Conservation (phyloP, 2,113 vertebrate species). For the Carassius auratus region DNA sequence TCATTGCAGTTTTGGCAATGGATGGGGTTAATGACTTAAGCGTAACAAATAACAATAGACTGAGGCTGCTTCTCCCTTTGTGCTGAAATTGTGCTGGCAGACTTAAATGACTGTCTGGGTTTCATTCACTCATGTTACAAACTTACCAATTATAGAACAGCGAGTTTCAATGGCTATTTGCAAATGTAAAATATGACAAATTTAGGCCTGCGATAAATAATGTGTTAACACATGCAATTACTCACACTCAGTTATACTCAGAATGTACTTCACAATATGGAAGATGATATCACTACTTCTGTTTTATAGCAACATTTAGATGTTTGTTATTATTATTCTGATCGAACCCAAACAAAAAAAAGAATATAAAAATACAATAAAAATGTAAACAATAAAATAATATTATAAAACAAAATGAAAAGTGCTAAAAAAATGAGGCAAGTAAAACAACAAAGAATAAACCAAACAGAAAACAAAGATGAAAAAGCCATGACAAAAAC, state of each 20-base stretch:
- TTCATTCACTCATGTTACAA: background rate
- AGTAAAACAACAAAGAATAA: too few species aligned
- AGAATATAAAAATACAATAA: too few species aligned
- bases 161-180: background rate
- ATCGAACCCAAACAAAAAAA: background rate
- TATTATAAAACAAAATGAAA: too few species aligned
- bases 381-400: too few species aligned
- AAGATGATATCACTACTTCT: too few species aligned
- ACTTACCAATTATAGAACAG: background rate
- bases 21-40: background rate
- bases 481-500: background rate
- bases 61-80: background rate
- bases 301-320: background rate
- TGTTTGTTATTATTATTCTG: background rate
- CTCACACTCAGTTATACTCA: too few species aligned
- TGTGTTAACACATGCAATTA: background rate
- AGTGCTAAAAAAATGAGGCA: too few species aligned
- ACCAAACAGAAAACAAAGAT: too few species aligned
- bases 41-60: background rate
- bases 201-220: background rate
- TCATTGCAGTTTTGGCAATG: background rate
- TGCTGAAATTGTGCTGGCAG: background rate
- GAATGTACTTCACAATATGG: background rate
- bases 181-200: background rate
- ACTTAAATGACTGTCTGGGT: background rate